A percentile compares a stretch with the other conserved stretches of the same genome.
These are phyloP conservation scores for Vicugna pacos DNA, from an alignment of 2,113 vertebrate species.

Conservation along the genomic window DNA sequence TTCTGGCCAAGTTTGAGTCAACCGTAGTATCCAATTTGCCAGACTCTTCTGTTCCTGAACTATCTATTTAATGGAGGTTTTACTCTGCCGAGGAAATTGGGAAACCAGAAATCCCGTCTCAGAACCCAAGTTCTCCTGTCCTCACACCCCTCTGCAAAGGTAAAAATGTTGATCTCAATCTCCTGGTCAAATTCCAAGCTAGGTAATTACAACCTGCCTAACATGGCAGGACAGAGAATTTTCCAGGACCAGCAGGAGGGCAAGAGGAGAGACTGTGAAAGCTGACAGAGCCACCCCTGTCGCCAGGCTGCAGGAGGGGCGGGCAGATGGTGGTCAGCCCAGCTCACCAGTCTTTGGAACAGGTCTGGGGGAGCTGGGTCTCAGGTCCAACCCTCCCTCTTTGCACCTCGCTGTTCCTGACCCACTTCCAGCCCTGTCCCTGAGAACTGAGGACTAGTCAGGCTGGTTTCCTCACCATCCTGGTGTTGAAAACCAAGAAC, in stretches of 20 bases:
- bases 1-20: not conserved
- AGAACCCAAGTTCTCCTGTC: not conserved
- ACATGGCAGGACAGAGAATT: not conserved
- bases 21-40: not conserved
- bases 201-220: not conserved
- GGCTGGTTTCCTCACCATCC: not conserved
- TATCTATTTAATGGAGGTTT: not conserved
- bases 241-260: not conserved
- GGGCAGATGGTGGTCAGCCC: not conserved
- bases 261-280: not conserved
- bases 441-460: not conserved
- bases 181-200: not conserved
- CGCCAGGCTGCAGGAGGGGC: not conserved
- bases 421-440: not conserved
- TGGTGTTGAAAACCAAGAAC: not conserved
- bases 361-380: not conserved
- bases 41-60: too few species aligned
- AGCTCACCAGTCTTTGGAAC: rapidly evolving
- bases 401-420: not conserved
- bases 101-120: not conserved
- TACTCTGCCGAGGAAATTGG: not conserved
- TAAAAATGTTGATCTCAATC: not conserved
- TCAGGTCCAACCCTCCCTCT: rapidly evolving
- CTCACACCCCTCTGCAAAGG: not conserved
- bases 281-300: not conserved